Evolutionary conservation across 53 echinoderm and acorn worm genomes (phyloP), one percentile per base, ranked within the genome.

Genomic region (Stichopus horrens): DNA sequence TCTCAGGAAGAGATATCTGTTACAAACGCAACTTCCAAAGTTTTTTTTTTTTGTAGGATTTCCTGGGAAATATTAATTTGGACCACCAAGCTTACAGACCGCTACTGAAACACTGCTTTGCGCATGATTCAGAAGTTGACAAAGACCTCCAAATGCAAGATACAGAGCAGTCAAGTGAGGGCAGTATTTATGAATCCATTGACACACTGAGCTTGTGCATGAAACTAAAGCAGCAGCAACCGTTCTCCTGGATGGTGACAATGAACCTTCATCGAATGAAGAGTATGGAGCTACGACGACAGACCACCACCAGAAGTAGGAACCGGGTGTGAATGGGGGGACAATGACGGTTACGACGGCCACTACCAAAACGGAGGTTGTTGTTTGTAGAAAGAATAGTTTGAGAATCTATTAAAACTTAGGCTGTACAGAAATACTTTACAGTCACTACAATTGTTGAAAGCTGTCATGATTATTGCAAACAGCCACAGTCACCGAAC

Each of bases 391-490:
- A 71, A 71, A 71, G 71, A 71, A 71, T 16, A 16, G 19, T 71
- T 71, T 71, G 16, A 71, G 7, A 71, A 71, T 71, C 18, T 71
- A 20, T 18, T 71, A 13, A 71, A 71, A 63, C 11, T 63, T 63
- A 63, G 11, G 16, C 63, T 63, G 63, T 63, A 63, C 63, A 63
- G 63, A 71, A 7, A 71, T 71, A 71, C 14, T 71, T 7, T 71
- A 71, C 71, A 71, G 71, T 71, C 71, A 16, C 71, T 68, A 68
- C 71, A 68, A 68, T 68, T 68, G 71, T 68, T 68, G 71, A 68
- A 68, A 68, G 71, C 71, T 68, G 71, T 68, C 19, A 19, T 68
- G 71, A 68, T 68, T 68, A 68, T 68, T 68, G 71, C 71, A 68
- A 68, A 68, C 71, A 68, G 71, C 71, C 71, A 68, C 71, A 16